Evolutionary conservation across 1,140 invertebrate species (phyloP), one percentile per base, ranked within the genome.

Genomic region (Dreissena polymorpha): DNA sequence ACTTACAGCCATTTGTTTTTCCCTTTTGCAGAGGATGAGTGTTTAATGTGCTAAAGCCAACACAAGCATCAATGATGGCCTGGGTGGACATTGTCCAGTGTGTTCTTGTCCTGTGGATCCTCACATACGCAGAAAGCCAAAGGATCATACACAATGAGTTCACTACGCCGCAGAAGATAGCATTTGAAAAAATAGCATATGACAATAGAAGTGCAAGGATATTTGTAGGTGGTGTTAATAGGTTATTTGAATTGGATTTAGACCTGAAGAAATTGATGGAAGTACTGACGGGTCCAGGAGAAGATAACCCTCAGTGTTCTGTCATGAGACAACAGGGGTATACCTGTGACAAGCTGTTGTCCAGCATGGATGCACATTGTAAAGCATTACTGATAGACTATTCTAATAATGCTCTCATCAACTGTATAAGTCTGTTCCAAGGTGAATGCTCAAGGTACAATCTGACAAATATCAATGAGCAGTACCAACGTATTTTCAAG

Each of bases 341-440:
- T 55, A 80, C 21, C 27, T 75, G 49, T 70, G 68, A 79, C 1
- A 63, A 69, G 13, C 21, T 29, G 25, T 57, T 83, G 25, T 95
- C 95, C 51, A 95, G 95, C 2, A 97, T 96, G 14, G 96, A 99
- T 93, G 99, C 98, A 93, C 95, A 97, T 85, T 99, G 99, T 94
- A 99, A 99, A 93, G 98, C 97, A 53, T 94, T 99, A 83, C 96
- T 99, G 55, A 98, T 99, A 85, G 97, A 99, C 94, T 97, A 98
- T 90, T 96, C 95, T 10, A 96, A 97, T 73, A 96, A 96, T 23
- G 94, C 96, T 49, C 94, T 99, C n/a, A 98, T 99, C 85, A 95
- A 96, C 8, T 99, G 98, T 93, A 98, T 98, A 14, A 97, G 96
- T 86, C 93, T 99, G 50, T 97, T 97, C 86, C 95, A 95, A 89